These are phyloP conservation scores for Siphlonurus alternatus DNA, from an alignment of 2,888 invertebrate genomes.

Conservation along the genomic window DNA sequence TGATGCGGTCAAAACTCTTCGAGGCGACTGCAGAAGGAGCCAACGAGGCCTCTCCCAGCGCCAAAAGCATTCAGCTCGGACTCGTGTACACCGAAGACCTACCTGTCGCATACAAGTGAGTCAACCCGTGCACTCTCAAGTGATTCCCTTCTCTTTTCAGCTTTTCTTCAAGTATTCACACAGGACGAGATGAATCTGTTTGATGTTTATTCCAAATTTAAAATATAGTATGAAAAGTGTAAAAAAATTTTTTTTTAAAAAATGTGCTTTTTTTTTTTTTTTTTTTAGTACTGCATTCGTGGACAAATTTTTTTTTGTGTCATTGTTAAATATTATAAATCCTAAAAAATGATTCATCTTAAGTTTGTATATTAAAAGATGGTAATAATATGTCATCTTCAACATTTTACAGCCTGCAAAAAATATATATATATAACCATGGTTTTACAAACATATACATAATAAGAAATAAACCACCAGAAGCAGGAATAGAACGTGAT, in stretches of 20 bases:
- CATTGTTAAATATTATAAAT: no score
- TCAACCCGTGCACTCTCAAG: conserved; percentile 50
- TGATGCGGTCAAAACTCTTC: conserved; percentile 58
- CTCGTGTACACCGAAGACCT: conserved; percentile 68
- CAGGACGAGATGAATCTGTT: no score
- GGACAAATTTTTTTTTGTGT: no score
- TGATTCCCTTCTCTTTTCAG: conserved; percentile 35
- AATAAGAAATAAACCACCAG: neutral
- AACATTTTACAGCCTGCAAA: neutral
- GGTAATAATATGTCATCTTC: neutral
- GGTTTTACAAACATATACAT: neutral
- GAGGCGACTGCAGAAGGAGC: conserved; percentile 49
- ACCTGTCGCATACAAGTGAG: conserved; percentile 71
- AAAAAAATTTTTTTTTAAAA: no score
- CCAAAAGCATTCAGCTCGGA: conserved; percentile 41
- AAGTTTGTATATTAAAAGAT: no score
- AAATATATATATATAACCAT: neutral
- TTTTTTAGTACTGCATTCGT: no score
- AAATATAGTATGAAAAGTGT: no score
- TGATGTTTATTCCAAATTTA: no score
- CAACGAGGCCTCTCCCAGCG: conserved; percentile 26
- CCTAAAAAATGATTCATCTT: conserved; percentile 33
- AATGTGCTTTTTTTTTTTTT: no score
- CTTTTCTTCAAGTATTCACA: conserved; percentile 24
- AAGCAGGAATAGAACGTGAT: neutral